Evolutionary conservation across 2,888 invertebrate genomes (phyloP).

Genomic region (Nesidiocoris tenuis): DNA sequence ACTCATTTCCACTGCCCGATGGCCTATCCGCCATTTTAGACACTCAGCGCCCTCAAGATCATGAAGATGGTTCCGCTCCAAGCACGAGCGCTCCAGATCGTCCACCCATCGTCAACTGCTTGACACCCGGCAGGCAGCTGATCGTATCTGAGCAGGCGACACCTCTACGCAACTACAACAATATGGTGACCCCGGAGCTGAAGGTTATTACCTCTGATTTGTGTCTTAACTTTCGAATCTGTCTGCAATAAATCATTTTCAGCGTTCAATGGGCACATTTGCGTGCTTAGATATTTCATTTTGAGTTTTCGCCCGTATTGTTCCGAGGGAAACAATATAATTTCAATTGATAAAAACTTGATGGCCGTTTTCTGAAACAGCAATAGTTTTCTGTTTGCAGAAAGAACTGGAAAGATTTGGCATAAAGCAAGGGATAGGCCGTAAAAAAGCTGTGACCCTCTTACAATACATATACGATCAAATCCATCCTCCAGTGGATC

Average conservation of each 20-base stretch:
- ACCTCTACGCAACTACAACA: conserved; percentile 23
- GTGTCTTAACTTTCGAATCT: too few relatives aligned
- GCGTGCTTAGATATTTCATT: too few relatives aligned
- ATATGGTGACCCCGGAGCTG: conserved; percentile 25
- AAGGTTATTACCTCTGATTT: too few relatives aligned
- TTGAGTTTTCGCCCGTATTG: too few relatives aligned
- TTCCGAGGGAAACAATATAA: too few relatives aligned
- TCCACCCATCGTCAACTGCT: conserved; percentile 4
- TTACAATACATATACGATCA: conserved; percentile 37
- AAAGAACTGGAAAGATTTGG: conserved; percentile 20
- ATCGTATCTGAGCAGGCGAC: conserved; percentile 27
- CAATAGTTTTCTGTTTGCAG: conserved; percentile 8
- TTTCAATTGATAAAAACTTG: too few relatives aligned
- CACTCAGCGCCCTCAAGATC: background rate
- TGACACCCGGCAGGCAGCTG: conserved; percentile 32
- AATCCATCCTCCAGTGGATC: conserved; percentile 24
- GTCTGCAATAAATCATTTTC: too few relatives aligned
- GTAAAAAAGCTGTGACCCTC: conserved; percentile 27
- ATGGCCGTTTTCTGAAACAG: too few relatives aligned
- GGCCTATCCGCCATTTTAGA: background rate
- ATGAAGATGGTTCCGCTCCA: background rate
- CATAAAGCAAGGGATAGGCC: conserved; percentile 18
- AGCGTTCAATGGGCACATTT: too few relatives aligned
- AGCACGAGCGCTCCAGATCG: background rate
- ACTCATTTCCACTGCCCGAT: conserved; percentile 14